phyloP scores from a whole-genome alignment of 2,888 invertebrate species.

The Netelia melanura region DNA sequence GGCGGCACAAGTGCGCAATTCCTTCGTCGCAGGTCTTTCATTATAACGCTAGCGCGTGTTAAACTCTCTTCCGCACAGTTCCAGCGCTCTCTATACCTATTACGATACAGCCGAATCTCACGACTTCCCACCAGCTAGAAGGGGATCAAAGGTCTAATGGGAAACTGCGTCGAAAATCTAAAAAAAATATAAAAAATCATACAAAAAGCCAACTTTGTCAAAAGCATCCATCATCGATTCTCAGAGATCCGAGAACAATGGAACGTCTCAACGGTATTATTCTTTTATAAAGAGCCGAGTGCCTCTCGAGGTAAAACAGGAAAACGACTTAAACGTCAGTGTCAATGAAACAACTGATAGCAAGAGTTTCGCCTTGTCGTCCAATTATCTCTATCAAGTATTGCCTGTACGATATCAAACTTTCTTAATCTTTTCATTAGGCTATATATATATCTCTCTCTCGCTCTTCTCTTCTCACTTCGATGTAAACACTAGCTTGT shows the following conservation, averaged over 20 bases:
- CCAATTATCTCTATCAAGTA: not conserved
- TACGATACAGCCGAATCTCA: conserved; percentile 6
- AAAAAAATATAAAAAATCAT: not conserved
- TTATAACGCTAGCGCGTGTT: conserved; percentile 29
- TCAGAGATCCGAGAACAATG: conserved; percentile 44
- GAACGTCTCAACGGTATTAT: not conserved
- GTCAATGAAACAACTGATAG: conserved; percentile 49
- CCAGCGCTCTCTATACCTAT: not conserved
- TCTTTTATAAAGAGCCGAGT: conserved; percentile 39
- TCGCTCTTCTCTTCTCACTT: conserved; percentile 1
- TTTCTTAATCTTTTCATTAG: conserved; percentile 25
- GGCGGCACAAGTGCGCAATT: conserved; percentile 64
- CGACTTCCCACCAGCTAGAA: conserved; percentile 12
- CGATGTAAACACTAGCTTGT: conserved; percentile 73
- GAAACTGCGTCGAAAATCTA: not conserved
- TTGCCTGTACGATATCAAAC: not conserved
- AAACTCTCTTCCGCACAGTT: not conserved
- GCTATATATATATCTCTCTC: not conserved
- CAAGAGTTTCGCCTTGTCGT: not conserved
- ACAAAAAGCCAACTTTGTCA: not conserved
- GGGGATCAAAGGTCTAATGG: too few relatives aligned
- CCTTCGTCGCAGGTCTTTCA: conserved; percentile 55
- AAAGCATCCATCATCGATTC: conserved; percentile 36
- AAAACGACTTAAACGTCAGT: conserved; percentile 44
- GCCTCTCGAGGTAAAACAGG: not conserved